A percentile compares a stretch with the other conserved stretches of the same genome.
phyloP scores from a whole-genome alignment of 2,113 vertebrate genomes.

The Tychaedon coryphoeus region DNA sequence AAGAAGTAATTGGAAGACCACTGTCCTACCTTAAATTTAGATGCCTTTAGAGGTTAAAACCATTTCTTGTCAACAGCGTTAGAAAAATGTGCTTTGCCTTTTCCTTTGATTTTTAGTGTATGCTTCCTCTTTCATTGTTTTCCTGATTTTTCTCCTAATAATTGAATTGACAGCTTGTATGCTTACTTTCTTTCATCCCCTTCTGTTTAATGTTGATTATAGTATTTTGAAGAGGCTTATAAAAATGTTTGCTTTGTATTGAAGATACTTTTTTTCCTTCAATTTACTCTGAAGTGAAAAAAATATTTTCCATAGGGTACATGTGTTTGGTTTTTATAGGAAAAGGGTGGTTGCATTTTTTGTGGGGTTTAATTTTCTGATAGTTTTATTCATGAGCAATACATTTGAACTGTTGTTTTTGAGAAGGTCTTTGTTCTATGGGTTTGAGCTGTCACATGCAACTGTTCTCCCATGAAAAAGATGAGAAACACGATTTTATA shows the following conservation, averaged over 20 bases:
- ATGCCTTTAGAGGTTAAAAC: neutral
- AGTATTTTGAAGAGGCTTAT: neutral
- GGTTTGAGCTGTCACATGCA: neutral
- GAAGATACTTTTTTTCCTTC: neutral
- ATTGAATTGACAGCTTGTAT: neutral
- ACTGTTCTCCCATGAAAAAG: neutral
- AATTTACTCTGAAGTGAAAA: neutral
- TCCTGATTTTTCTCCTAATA: neutral
- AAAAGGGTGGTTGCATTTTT: neutral
- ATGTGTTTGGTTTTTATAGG: neutral
- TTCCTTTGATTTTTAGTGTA: neutral
- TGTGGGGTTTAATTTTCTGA: accelerated
- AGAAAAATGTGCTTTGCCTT: neutral
- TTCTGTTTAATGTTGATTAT: neutral
- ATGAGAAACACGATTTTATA: neutral
- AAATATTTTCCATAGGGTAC: neutral
- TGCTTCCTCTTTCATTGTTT: neutral
- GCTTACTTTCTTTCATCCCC: neutral
- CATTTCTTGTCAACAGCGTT: neutral
- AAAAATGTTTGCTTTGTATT: neutral
- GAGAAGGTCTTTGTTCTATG: neutral
- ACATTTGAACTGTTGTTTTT: neutral
- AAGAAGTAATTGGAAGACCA: neutral
- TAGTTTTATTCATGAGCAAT: neutral
- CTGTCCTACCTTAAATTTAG: neutral